Evolutionary conservation across 2,797 vertebrate species (phyloP).

Genomic region (Gephyroberyx darwinii): DNA sequence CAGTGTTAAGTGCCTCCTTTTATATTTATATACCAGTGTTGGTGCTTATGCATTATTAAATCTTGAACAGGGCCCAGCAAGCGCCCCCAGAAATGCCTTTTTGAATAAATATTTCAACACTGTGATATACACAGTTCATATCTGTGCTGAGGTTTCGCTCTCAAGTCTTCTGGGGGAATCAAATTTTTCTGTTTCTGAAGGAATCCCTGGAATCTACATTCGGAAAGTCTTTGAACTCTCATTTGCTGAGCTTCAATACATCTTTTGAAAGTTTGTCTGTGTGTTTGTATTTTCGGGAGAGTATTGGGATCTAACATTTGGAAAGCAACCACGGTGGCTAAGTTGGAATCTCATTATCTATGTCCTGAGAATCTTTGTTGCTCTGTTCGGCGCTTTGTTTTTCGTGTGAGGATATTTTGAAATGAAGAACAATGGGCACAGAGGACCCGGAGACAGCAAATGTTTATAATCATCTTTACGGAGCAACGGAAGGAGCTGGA

Average conservation of each 20-base stretch:
- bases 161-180: slow-evolving; percentile 61
- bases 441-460: slow-evolving; percentile 26
- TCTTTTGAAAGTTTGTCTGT: slow-evolving; percentile 34
- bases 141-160: slow-evolving; percentile 59
- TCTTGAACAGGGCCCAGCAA: slow-evolving; percentile 74
- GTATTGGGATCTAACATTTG: background rate
- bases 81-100: slow-evolving; percentile 76
- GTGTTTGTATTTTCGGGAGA: slow-evolving; percentile 1
- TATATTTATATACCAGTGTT: slow-evolving; percentile 77
- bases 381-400: slow-evolving; percentile 14
- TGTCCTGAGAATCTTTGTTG: slow-evolving; percentile 1
- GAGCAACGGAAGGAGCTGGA: slow-evolving; percentile 23
- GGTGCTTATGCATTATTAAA: slow-evolving; percentile 80
- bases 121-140: slow-evolving; percentile 76
- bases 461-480: slow-evolving; percentile 44
- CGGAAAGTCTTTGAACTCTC: slow-evolving; percentile 28
- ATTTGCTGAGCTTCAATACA: slow-evolving; percentile 48
- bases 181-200: slow-evolving; percentile 1
- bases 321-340: background rate
- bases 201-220: slow-evolving; percentile 29
- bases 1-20: slow-evolving; percentile 77
- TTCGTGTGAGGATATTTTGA: slow-evolving; percentile 38
- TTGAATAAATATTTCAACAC: slow-evolving; percentile 83
- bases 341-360: slow-evolving; percentile 44
- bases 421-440: slow-evolving; percentile 46